Evolutionary conservation across 2,888 invertebrate genomes (phyloP).

Genomic region (Chironomus riparius): DNA sequence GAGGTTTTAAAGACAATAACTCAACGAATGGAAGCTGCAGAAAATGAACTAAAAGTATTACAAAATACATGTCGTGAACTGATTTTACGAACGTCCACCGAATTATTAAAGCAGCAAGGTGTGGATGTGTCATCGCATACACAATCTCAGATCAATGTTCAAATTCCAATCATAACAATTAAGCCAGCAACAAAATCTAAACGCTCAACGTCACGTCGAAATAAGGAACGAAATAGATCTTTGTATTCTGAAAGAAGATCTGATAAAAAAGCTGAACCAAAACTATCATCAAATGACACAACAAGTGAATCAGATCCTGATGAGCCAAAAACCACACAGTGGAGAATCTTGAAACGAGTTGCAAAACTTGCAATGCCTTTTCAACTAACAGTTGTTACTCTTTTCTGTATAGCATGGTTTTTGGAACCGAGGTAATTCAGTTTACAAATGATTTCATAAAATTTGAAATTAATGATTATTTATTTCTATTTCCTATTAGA

Average conservation of each 20-base stretch:
- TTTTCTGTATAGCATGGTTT: conserved; percentile 60
- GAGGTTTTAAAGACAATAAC: conserved; percentile 54
- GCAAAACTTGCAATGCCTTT: conserved; percentile 60
- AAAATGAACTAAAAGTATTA: conserved; percentile 55
- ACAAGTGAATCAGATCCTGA: conserved; percentile 31
- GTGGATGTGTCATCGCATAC: not conserved
- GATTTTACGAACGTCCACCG: conserved; percentile 43
- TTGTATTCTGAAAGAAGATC: not conserved
- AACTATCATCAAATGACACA: not conserved
- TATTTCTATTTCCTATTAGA: not conserved
- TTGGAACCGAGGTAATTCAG: conserved; percentile 52
- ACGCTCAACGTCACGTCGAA: conserved; percentile 11
- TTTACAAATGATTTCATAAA: not conserved
- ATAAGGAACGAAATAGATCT: conserved; percentile 12
- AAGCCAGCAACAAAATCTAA: not conserved
- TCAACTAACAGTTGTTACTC: conserved; percentile 57
- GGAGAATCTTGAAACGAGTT: conserved; percentile 54
- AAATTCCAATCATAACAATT: conserved; percentile 27
- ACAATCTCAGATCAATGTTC: conserved; percentile 24
- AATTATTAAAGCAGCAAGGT: conserved; percentile 37
- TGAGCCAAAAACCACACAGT: conserved; percentile 30
- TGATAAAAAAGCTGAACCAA: not conserved
- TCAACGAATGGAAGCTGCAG: conserved; percentile 47
- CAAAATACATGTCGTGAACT: conserved; percentile 57
- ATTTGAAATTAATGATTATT: too few relatives aligned